Evolutionary conservation across 1,140 invertebrate genomes (phyloP), one percentile per base, ranked within the genome.

Genomic region (Limonius californicus): DNA sequence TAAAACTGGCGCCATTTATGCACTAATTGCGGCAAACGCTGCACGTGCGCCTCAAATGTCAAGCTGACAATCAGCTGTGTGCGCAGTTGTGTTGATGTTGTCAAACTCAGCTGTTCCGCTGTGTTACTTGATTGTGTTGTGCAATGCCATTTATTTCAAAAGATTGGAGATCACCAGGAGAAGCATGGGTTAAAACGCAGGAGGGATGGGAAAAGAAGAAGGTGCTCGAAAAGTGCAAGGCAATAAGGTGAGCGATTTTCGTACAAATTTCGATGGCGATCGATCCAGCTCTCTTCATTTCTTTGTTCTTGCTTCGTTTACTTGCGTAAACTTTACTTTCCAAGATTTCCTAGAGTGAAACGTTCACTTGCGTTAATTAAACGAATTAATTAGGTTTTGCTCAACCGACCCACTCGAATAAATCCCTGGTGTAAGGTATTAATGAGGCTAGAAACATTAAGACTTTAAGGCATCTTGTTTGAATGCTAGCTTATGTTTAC

Each of bases 181-280:
- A 99, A 78, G 90, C 92, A 73, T 99, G 97, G 97, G 94, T 99
- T 14, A 96, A 97, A 82, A 98, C 95, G 27, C 87, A 92, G 67
- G 92, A 95, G 78, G 94, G 95, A 59, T 97, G 94, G 94, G 94
- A 97, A 78, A 90, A 92, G 79, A 91, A 92, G 77, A 97, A 97
- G 82, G 90, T 95, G 58, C 82, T 95, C 42, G 90, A 92, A 77
- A 91, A 74, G 65, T 72, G 69, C 67, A 74, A 72, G 66, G 56
- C 67, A 47, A 62, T 75, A 57, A 69, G 69, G 74, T 76, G 65
- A 74, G 74, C 27, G 27, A 32, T 6, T 4, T 19, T 19, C n/a
- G 6, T 18, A 12, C 9, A 18, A 50, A 19, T 18, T 21, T 19
- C 20, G 2, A 50, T 12, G 7, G 45, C 45, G 45, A 50, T 50